phyloP scores from a whole-genome alignment of 2,888 invertebrate genomes.

The Cybosia mesomella region DNA sequence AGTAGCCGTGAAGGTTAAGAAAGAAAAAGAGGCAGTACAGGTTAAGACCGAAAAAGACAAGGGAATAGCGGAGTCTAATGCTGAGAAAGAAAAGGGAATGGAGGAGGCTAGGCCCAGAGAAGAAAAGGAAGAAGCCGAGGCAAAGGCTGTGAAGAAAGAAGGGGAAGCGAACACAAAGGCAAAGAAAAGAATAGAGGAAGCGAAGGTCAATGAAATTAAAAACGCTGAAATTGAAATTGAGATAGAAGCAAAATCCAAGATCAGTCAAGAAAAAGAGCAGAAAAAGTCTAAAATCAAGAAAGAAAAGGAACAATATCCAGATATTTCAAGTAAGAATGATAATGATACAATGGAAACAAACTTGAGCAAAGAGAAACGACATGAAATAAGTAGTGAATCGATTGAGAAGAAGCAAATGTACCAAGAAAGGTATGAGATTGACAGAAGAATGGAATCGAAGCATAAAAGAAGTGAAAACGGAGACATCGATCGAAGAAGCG shows the following conservation, averaged over 20 bases:
- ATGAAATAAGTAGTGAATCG: constrained; percentile 11
- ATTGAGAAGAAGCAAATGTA: constrained; percentile 6
- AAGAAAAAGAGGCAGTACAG: constrained; percentile 7
- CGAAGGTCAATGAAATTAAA: constrained; percentile 18
- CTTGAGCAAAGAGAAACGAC: background rate
- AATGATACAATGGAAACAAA: background rate
- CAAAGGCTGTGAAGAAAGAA: constrained; percentile 32
- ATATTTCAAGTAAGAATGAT: constrained; percentile 1
- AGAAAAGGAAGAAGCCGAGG: constrained; percentile 22
- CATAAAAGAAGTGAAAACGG: constrained; percentile 29
- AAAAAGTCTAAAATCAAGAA: constrained; percentile 23
- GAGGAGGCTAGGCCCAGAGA: constrained; percentile 20
- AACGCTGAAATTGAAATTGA: constrained; percentile 31
- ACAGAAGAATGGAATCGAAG: constrained; percentile 1
- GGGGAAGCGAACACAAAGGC: constrained; percentile 18
- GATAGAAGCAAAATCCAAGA: constrained; percentile 21
- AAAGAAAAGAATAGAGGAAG: constrained; percentile 23
- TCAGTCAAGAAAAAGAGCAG: constrained; percentile 15
- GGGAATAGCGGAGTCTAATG: constrained; percentile 5
- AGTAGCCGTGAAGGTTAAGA: constrained; percentile 1
- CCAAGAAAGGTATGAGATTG: background rate
- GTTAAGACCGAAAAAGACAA: background rate
- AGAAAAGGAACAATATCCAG: constrained; percentile 1
- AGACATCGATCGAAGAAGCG: constrained; percentile 16
- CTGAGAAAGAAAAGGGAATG: constrained; percentile 10